These are phyloP conservation scores for Lathronympha strigana DNA, from an alignment of 2,888 invertebrate species.

Conservation along the genomic window DNA sequence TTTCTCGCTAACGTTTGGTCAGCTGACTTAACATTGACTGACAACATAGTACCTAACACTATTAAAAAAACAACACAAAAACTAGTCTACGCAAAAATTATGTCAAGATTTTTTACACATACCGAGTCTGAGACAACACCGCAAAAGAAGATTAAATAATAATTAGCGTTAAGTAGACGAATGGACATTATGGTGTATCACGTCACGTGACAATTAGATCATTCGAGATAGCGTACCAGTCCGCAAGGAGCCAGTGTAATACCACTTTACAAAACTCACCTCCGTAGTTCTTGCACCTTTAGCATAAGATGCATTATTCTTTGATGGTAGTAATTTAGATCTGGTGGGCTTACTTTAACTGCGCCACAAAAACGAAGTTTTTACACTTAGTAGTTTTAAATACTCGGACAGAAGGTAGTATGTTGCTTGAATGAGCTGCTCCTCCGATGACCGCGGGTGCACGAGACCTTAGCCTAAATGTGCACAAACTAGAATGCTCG, in stretches of 20 bases:
- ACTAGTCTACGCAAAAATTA: background rate
- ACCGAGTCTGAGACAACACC: background rate
- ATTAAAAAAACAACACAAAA: background rate
- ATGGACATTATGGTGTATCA: slow-evolving; percentile 17
- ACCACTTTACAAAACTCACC: background rate
- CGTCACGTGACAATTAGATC: slow-evolving; percentile 25
- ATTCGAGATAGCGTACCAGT: slow-evolving; percentile 24
- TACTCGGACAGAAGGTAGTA: slow-evolving; percentile 19
- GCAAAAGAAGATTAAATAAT: slow-evolving; percentile 9
- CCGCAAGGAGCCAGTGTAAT: slow-evolving; percentile 19
- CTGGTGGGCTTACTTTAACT: slow-evolving; percentile 9
- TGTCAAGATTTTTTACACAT: background rate
- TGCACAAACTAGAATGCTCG: slow-evolving; percentile 55
- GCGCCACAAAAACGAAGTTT: slow-evolving; percentile 18
- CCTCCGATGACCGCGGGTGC: slow-evolving; percentile 41
- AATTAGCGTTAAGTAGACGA: slow-evolving; percentile 13
- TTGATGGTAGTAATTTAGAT: background rate
- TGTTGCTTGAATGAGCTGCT: slow-evolving; percentile 17
- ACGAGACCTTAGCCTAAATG: slow-evolving; percentile 71
- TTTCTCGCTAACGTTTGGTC: too few relatives aligned
- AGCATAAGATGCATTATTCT: background rate
- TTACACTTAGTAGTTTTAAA: slow-evolving; percentile 22
- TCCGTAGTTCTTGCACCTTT: background rate
- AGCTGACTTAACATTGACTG: too few relatives aligned
- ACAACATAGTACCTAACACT: too few relatives aligned